These are phyloP conservation scores for Sinelater perroti DNA, from an alignment of 2,888 invertebrate genomes.

Conservation along the genomic window DNA sequence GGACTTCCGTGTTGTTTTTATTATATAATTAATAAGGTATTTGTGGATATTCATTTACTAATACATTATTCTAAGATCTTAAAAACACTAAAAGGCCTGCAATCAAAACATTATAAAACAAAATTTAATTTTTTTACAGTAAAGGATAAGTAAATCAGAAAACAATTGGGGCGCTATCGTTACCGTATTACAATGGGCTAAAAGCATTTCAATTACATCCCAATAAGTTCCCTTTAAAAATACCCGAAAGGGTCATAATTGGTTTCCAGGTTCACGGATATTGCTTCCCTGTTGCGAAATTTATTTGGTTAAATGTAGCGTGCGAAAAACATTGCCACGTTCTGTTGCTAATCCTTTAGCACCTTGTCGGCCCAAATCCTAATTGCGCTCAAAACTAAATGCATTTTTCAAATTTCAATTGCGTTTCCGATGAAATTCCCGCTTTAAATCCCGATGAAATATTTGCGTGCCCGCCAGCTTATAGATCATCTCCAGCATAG, in stretches of 20 bases:
- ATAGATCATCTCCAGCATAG: slow-evolving; percentile 11
- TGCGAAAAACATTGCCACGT: not conserved
- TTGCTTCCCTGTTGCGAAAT: not conserved
- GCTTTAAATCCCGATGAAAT: not conserved
- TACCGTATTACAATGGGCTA: not conserved
- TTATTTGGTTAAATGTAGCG: too few species aligned
- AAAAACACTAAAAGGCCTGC: not conserved
- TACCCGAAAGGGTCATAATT: too few species aligned
- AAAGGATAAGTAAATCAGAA: not conserved
- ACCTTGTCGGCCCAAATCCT: not conserved
- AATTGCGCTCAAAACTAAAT: not conserved
- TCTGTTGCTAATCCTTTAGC: not conserved
- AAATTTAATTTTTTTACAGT: not conserved
- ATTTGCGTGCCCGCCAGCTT: slow-evolving; percentile 3
- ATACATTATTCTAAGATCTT: not conserved
- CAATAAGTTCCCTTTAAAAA: not conserved
- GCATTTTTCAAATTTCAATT: not conserved
- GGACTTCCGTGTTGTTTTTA: too few species aligned
- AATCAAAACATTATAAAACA: not conserved
- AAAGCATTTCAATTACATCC: not conserved
- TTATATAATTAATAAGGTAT: too few species aligned
- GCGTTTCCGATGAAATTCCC: not conserved
- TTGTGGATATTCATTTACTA: not conserved
- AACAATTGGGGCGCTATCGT: not conserved
- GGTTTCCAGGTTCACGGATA: too few species aligned